These are phyloP conservation scores for Luperina testacea DNA, from an alignment of 2,888 invertebrate genomes.

Conservation along the genomic window DNA sequence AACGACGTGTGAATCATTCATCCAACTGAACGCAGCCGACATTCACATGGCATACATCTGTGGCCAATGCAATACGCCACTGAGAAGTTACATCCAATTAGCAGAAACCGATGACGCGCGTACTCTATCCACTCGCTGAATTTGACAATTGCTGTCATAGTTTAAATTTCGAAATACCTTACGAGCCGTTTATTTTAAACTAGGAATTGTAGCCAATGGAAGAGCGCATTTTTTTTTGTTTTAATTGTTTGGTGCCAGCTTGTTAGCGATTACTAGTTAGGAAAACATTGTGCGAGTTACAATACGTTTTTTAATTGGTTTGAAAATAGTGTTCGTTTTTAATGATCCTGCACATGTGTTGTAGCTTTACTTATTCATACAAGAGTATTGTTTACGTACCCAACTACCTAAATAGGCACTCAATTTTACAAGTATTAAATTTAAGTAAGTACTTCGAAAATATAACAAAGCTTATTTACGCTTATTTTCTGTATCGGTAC, in stretches of 20 bases:
- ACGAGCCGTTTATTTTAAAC: conserved; percentile 40
- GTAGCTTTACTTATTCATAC: neutral
- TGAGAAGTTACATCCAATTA: conserved; percentile 88
- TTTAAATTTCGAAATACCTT: conserved; percentile 58
- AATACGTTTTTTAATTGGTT: conserved; percentile 17
- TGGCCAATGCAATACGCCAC: conserved; percentile 72
- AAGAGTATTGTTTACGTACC: no score
- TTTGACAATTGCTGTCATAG: conserved; percentile 81
- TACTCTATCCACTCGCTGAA: conserved; percentile 77
- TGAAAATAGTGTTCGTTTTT: conserved; percentile 21
- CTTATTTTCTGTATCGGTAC: neutral
- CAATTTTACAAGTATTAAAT: neutral
- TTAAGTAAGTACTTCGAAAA: neutral
- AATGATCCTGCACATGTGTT: neutral
- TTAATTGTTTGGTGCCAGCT: conserved; percentile 39
- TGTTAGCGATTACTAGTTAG: conserved; percentile 36
- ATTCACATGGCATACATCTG: conserved; percentile 66
- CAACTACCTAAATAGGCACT: neutral
- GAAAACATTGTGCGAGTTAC: conserved; percentile 17
- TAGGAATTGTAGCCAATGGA: conserved; percentile 14
- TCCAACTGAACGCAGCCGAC: conserved; percentile 62
- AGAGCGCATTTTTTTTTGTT: conserved; percentile 16
- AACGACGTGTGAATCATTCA: conserved; percentile 75
- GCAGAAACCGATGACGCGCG: conserved; percentile 83
- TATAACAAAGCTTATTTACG: neutral